A percentile compares a stretch with the other conserved stretches of the same genome.
These are phyloP conservation scores for Trogon melanurus DNA, from an alignment of 2,113 vertebrate genomes.

Conservation along the genomic window DNA sequence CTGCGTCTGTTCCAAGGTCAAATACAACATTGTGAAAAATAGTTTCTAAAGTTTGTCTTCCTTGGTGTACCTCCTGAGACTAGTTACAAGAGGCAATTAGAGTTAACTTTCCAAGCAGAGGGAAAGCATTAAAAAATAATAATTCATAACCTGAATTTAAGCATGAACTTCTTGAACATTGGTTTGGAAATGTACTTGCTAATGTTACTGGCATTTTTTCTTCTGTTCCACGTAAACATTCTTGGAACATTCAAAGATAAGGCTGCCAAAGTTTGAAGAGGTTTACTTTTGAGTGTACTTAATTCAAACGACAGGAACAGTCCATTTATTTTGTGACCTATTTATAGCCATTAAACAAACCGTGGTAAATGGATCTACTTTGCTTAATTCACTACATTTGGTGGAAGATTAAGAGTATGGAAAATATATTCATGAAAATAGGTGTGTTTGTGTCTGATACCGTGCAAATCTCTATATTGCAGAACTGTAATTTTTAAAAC, in stretches of 20 bases:
- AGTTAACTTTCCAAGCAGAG: neutral
- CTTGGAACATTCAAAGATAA: neutral
- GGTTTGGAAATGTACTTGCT: neutral
- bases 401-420: conserved; percentile 1
- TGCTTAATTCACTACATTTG: neutral
- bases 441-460: conserved; percentile 3
- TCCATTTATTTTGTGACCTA: conserved; percentile 43
- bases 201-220: neutral
- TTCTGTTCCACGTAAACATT: neutral
- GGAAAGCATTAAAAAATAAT: neutral
- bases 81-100: neutral
- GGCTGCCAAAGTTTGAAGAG: neutral
- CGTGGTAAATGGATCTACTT: neutral
- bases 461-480: neutral
- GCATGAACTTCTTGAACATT: neutral
- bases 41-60: neutral
- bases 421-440: neutral
- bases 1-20: neutral
- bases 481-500: neutral
- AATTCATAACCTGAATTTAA: neutral
- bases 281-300: conserved; percentile 32
- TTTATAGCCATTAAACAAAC: conserved; percentile 48
- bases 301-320: neutral
- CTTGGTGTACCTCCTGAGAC: neutral
- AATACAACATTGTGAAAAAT: neutral